Conservation (phyloP, 2,888 invertebrate species). For the Sussaba pulchella region DNA sequence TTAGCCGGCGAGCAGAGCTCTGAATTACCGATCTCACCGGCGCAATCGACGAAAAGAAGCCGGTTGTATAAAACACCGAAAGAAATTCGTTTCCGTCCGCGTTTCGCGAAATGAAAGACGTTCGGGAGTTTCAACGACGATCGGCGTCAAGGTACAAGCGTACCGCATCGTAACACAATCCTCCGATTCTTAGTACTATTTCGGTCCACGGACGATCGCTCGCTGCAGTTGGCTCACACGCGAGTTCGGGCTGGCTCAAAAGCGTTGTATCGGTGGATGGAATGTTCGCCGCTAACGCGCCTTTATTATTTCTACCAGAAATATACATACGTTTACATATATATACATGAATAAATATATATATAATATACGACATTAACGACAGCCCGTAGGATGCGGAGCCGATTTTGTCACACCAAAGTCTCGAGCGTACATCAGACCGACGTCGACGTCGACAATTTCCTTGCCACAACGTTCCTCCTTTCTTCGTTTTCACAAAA, state of each 20-base stretch:
- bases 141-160: conserved; percentile 31
- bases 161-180: conserved; percentile 53
- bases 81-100: conserved; percentile 7
- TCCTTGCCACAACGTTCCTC: too few species aligned
- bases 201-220: conserved; percentile 53
- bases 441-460: background rate
- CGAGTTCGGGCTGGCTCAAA: conserved; percentile 22
- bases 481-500: too few species aligned
- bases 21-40: conserved; percentile 5
- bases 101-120: conserved; percentile 9
- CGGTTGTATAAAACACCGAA: background rate
- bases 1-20: background rate
- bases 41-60: background rate
- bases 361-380: conserved; percentile 26
- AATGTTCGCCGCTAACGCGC: conserved; percentile 29
- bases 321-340: conserved; percentile 21
- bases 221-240: conserved; percentile 41
- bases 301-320: conserved; percentile 36
- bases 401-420: conserved; percentile 49
- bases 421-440: background rate
- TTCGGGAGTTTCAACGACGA: conserved; percentile 27
- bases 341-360: too few species aligned
- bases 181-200: conserved; percentile 63
- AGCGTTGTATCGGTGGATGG: conserved; percentile 5
- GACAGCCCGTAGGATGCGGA: conserved; percentile 10